Evolutionary conservation across 64 coral and sea anemone species (phyloP).

Genomic region (Montipora cactus): DNA sequence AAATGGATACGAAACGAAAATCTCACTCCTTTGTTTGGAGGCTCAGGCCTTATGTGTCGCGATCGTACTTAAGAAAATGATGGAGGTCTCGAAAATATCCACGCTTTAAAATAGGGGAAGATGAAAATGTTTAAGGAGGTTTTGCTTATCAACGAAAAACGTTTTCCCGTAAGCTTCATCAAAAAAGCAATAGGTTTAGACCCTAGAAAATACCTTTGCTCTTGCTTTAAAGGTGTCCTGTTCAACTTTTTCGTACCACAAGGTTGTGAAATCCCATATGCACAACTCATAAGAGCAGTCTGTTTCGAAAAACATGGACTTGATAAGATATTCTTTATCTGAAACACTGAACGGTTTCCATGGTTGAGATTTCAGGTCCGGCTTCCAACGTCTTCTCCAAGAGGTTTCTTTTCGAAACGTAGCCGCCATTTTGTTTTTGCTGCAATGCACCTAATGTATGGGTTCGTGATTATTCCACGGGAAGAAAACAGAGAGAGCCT

Average conservation of each 20-base stretch:
- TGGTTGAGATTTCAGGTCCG: conserved; percentile 74
- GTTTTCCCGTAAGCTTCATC: not conserved
- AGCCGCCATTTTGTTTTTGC: conserved; percentile 68
- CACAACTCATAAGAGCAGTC: conserved; percentile 78
- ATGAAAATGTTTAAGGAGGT: no score
- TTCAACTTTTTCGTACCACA: conserved; percentile 83
- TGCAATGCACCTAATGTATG: not conserved
- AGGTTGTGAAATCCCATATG: conserved; percentile 80
- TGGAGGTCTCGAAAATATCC: no score
- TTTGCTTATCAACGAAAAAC: no score
- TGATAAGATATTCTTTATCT: conserved; percentile 57
- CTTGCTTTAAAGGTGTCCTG: conserved; percentile 59
- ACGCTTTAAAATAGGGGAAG: no score
- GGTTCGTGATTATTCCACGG: not conserved
- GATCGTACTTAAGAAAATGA: no score
- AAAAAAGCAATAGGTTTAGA: not conserved
- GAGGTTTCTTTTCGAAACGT: conserved; percentile 28
- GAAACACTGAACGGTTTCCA: conserved; percentile 79
- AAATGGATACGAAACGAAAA: no score
- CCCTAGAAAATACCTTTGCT: conserved; percentile 52
- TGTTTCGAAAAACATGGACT: conserved; percentile 63
- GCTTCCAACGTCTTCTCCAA: conserved; percentile 75
- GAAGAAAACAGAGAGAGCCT: no score
- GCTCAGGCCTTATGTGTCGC: no score
- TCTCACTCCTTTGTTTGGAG: no score